phyloP scores from a whole-genome alignment of 2,113 vertebrate species.

The Tonatia bakeri region DNA sequence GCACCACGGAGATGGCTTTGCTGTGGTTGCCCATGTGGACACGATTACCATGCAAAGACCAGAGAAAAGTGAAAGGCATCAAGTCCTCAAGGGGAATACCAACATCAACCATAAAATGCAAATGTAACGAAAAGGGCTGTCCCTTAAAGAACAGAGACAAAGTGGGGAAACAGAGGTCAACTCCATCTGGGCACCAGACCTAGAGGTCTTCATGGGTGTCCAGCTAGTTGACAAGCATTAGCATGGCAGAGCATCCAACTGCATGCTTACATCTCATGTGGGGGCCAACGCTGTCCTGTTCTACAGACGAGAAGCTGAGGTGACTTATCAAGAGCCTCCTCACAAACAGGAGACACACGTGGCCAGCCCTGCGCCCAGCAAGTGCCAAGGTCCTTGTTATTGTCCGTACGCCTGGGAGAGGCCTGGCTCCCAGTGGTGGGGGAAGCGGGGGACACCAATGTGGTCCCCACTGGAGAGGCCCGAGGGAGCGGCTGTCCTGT shows the following conservation, averaged over 20 bases:
- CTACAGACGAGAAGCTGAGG: not conserved
- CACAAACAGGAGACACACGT: not conserved
- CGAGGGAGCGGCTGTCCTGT: not conserved
- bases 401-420: fast-evolving
- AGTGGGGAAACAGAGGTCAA: not conserved
- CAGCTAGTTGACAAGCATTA: not conserved
- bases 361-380: too few species aligned
- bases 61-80: not conserved
- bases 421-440: too few species aligned
- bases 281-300: not conserved
- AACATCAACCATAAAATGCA: too few species aligned
- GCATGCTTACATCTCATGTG: not conserved
- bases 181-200: not conserved
- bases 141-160: not conserved
- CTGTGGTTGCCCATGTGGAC: not conserved
- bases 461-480: not conserved
- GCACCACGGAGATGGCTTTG: not conserved
- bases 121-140: not conserved
- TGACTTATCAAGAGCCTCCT: not conserved
- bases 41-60: not conserved
- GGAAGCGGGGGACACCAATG: too few species aligned
- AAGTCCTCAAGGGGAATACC: not conserved
- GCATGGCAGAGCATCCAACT: not conserved
- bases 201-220: not conserved
- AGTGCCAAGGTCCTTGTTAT: not conserved